Evolutionary conservation across 2,888 invertebrate genomes (phyloP).

Genomic region (Asteroscopus sphinx): DNA sequence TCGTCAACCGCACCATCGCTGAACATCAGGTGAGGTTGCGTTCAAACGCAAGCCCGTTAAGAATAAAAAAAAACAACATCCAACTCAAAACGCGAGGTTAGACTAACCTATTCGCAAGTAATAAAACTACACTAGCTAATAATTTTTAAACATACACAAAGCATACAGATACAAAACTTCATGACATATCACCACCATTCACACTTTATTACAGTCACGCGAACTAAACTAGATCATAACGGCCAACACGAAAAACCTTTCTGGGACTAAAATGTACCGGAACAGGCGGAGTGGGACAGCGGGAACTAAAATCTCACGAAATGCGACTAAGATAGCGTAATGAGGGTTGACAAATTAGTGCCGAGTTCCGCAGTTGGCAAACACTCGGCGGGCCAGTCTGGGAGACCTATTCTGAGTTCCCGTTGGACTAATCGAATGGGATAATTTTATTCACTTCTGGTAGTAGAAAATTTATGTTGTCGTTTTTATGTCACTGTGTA

Average conservation of each 20-base stretch:
- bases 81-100: background rate
- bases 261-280: constrained; percentile 57
- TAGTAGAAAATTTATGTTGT: constrained; percentile 2
- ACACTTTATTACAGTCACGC: constrained; percentile 34
- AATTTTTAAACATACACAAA: background rate
- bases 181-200: constrained; percentile 18
- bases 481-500: background rate
- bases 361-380: constrained; percentile 72
- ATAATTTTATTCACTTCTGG: constrained; percentile 34
- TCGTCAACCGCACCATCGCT: too few relatives aligned
- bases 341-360: constrained; percentile 82
- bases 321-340: constrained; percentile 76
- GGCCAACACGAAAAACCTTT: constrained; percentile 73
- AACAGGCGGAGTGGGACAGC: constrained; percentile 58
- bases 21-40: too few relatives aligned
- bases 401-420: constrained; percentile 48
- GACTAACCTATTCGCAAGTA: background rate
- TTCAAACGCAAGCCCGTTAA: too few relatives aligned
- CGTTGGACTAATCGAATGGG: constrained; percentile 35
- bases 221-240: constrained; percentile 49
- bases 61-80: too few relatives aligned
- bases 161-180: constrained; percentile 11
- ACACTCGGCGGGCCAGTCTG: constrained; percentile 60
- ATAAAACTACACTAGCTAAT: background rate
- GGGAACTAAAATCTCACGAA: constrained; percentile 72